A percentile compares a stretch with the other conserved stretches of the same genome.
Conservation (phyloP, 2,113 vertebrate species). For the Redunca redunca region DNA sequence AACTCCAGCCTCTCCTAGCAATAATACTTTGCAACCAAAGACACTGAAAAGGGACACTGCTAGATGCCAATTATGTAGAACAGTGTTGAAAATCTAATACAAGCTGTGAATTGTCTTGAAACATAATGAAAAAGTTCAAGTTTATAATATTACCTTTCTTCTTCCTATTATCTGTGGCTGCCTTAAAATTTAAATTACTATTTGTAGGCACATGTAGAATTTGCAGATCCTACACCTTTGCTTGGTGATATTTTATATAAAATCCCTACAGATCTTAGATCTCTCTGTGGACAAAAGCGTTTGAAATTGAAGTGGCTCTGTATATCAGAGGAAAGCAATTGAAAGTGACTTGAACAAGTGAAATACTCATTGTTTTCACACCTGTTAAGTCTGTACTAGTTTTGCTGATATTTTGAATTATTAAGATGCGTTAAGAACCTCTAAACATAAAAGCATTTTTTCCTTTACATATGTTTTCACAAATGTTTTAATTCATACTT, state of each 20-base stretch:
- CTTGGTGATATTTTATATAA: constrained; percentile 58
- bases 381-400: background rate
- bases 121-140: background rate
- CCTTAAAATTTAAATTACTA: constrained; percentile 45
- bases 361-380: constrained; percentile 37
- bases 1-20: background rate
- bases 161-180: background rate
- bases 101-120: background rate
- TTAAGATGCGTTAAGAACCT: constrained; percentile 13
- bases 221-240: constrained; percentile 55
- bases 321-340: constrained; percentile 44
- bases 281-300: constrained; percentile 55
- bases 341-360: constrained; percentile 40
- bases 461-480: constrained; percentile 4
- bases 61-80: background rate
- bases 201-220: constrained; percentile 38
- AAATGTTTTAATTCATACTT: constrained; percentile 39
- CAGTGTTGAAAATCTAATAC: background rate
- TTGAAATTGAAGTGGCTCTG: constrained; percentile 60
- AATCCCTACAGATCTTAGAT: constrained; percentile 35
- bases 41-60: background rate
- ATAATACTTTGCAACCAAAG: background rate
- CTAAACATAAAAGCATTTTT: constrained; percentile 50
- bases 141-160: background rate
- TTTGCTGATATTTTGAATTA: constrained; percentile 35